These are phyloP conservation scores for Uropetala carovei DNA, from an alignment of 2,888 invertebrate species.

Conservation along the genomic window DNA sequence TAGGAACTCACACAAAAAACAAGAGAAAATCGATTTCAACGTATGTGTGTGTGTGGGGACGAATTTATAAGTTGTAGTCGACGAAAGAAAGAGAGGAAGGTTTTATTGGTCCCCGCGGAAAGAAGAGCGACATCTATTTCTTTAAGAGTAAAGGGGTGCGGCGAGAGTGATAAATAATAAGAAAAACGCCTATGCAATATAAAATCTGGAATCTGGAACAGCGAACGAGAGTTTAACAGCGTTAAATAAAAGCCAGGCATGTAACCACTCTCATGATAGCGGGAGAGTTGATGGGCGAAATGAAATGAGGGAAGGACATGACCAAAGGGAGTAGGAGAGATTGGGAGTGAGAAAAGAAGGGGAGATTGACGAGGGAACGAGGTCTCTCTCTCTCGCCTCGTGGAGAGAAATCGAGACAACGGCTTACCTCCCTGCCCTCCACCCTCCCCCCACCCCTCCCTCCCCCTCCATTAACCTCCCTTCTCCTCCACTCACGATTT, in stretches of 20 bases:
- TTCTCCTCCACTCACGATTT: not conserved
- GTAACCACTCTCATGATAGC: not conserved
- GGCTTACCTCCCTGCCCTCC: not conserved
- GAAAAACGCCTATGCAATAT: too few species aligned
- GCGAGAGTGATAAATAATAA: too few species aligned
- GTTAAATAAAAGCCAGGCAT: not conserved
- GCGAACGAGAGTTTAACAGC: not conserved
- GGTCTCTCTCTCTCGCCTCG: conserved; percentile 13
- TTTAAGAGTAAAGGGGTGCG: not conserved
- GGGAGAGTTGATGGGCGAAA: not conserved
- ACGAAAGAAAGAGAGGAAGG: too few species aligned
- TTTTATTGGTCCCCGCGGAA: not conserved
- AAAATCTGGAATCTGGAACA: not conserved
- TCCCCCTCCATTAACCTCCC: not conserved
- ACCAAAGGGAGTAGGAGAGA: not conserved
- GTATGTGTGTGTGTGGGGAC: too few species aligned
- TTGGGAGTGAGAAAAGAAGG: not conserved
- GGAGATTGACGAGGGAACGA: not conserved
- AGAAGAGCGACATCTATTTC: not conserved
- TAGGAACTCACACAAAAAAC: too few species aligned
- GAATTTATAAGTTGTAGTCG: too few species aligned
- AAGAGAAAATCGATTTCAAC: too few species aligned
- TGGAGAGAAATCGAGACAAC: conserved; percentile 11
- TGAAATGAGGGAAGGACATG: not conserved
- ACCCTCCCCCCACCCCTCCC: not conserved